Percentiles rank a stretch among this genome's conserved stretches.
These are phyloP conservation scores for Cloeon dipterum DNA, from an alignment of 2,888 invertebrate species.

Conservation along the genomic window DNA sequence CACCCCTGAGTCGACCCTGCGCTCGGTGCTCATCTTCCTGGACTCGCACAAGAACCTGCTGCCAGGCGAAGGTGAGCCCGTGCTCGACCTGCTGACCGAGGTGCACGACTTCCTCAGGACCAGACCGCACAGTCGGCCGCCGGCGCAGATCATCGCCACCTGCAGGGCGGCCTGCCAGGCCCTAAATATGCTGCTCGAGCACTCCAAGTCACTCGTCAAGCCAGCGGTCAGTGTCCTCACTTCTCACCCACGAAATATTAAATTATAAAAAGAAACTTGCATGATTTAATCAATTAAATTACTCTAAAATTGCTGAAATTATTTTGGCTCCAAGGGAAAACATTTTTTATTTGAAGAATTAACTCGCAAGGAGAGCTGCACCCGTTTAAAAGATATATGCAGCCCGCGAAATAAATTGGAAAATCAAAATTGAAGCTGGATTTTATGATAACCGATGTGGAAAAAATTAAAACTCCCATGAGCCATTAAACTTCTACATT, in stretches of 20 bases:
- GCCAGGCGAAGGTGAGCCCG: constrained; percentile 41
- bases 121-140: not conserved
- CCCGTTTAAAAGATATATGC: too few relatives aligned
- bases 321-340: too few relatives aligned
- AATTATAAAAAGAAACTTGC: not conserved
- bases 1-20: constrained; percentile 29
- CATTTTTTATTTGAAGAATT: too few relatives aligned
- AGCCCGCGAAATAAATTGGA: too few relatives aligned
- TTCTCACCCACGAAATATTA: not conserved
- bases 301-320: too few relatives aligned
- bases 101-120: constrained; percentile 30
- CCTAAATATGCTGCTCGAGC: constrained; percentile 37
- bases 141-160: constrained; percentile 24
- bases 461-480: too few relatives aligned
- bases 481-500: too few relatives aligned
- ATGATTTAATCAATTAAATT: too few relatives aligned
- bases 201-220: constrained; percentile 41
- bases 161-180: constrained; percentile 32
- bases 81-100: constrained; percentile 29
- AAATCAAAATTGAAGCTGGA: too few relatives aligned
- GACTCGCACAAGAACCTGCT: constrained; percentile 21
- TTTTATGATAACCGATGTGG: too few relatives aligned
- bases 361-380: too few relatives aligned
- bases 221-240: constrained; percentile 36
- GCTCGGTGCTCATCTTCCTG: constrained; percentile 29